Conservation (phyloP, 2,888 invertebrate species). For the Pachycephus smyrnensis region DNA sequence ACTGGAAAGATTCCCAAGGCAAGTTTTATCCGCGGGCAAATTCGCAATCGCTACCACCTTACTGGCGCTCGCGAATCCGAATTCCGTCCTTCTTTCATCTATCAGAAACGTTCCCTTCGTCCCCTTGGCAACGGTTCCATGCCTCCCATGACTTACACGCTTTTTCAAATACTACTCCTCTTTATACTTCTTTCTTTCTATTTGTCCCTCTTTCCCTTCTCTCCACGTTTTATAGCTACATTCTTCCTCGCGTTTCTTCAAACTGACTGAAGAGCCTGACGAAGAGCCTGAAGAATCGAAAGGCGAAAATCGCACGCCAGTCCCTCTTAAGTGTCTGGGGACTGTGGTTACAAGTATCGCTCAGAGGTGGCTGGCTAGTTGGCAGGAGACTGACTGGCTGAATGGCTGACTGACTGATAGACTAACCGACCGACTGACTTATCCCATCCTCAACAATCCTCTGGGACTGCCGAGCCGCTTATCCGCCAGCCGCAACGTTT, state of each 20-base stretch:
- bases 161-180: neutral
- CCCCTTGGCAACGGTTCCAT: neutral
- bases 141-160: neutral
- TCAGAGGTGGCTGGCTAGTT: neutral
- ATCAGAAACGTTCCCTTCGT: neutral
- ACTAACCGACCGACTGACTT: neutral
- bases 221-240: neutral
- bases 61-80: neutral
- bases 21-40: neutral
- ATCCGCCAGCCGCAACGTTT: neutral
- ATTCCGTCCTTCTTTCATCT: neutral
- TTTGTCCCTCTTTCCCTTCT: neutral
- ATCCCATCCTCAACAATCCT: neutral
- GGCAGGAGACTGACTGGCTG: neutral
- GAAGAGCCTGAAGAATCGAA: neutral
- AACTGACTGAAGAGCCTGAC: neutral
- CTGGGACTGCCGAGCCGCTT: neutral
- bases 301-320: neutral
- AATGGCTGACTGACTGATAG: neutral
- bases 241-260: neutral
- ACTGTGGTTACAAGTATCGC: neutral
- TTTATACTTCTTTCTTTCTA: neutral
- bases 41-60: neutral
- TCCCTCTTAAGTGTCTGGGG: neutral
- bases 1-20: neutral